Evolutionary conservation across 2,797 vertebrate species (phyloP), one percentile per base, ranked within the genome.

Genomic region (Premnoplex brunnescens): DNA sequence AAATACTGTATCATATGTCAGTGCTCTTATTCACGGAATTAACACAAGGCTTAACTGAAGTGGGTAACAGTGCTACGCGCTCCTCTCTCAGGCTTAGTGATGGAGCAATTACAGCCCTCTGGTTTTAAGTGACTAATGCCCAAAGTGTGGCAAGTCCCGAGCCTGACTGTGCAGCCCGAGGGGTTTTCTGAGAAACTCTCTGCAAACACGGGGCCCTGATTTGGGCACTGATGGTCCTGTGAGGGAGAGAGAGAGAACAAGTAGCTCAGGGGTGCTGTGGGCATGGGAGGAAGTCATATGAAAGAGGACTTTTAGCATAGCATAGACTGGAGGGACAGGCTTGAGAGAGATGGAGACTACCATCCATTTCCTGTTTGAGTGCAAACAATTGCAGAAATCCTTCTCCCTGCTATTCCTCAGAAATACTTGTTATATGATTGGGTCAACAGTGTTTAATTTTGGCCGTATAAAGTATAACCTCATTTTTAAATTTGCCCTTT

Each of bases 401-500:
- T 55, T 69, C 64, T 87, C 55, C 36, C 41, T 79, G 73, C 67
- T 82, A 3, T 82, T 94, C 44, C 68, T 90, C 60, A 67, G 43
- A 93, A 87, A 49, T 89, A 36, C 34, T 89, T 74, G 27, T 60
- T 87, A 51, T 52, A 26, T 54, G 34, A 46, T 72, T 64, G 68
- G 56, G 58, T 75, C 84, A 92, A 87, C 58, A 91, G 39, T 54
- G 44, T 73, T 95, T 86, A 76, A 58, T 67, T 90, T 90, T 89
- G 83, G 77, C 83, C n/a, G 43, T 41, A 36, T 19, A 51, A 81
- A 72, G 19, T 26, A 69, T 67, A 83, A 85, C 49, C 54, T 85
- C 30, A 66, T 85, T 85, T 88, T 80, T 60, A 60, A 80, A 74
- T 68, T 64, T 79, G 84, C 60, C 93, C 84, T 94, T 95, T 87